These are phyloP conservation scores for Polyodon spathula DNA, from an alignment of 2,113 vertebrate species.

Conservation along the genomic window DNA sequence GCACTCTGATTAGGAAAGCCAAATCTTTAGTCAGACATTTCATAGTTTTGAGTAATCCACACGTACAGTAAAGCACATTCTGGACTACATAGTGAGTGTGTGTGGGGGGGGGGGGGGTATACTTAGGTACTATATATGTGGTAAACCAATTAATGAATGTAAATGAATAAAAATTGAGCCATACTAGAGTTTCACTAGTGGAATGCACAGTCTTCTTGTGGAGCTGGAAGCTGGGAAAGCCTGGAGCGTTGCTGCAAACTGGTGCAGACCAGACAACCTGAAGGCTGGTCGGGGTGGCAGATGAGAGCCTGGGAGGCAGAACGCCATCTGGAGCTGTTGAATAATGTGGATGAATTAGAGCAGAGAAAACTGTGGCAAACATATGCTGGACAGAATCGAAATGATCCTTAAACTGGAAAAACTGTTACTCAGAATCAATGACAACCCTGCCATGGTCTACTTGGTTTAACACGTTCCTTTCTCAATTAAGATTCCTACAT, in stretches of 20 bases:
- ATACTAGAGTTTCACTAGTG: slow-evolving; percentile 59
- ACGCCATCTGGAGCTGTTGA: slow-evolving; percentile 85
- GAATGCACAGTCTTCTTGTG: slow-evolving; percentile 66
- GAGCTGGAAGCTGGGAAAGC: slow-evolving; percentile 68
- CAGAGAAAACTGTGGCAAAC: slow-evolving; percentile 63
- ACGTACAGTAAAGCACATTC: no score
- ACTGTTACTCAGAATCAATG: slow-evolving; percentile 58
- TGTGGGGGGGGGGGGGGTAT: no score
- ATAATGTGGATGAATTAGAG: slow-evolving; percentile 71
- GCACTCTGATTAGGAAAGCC: no score
- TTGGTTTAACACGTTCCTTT: slow-evolving; percentile 61
- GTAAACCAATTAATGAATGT: neutral
- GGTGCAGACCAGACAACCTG: slow-evolving; percentile 85
- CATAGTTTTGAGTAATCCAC: no score
- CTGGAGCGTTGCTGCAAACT: slow-evolving; percentile 72
- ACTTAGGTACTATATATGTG: no score
- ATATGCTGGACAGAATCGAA: slow-evolving; percentile 57
- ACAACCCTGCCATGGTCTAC: slow-evolving; percentile 59
- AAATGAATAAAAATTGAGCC: slow-evolving; percentile 15
- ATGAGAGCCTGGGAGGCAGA: slow-evolving; percentile 73
- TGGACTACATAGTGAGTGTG: no score
- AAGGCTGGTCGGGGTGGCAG: slow-evolving; percentile 74
- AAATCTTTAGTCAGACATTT: no score
- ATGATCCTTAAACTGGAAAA: slow-evolving; percentile 59
- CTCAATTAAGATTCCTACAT: slow-evolving; percentile 19